Conservation (phyloP, 2,113 vertebrate genomes). For the Nycticorax nycticorax region DNA sequence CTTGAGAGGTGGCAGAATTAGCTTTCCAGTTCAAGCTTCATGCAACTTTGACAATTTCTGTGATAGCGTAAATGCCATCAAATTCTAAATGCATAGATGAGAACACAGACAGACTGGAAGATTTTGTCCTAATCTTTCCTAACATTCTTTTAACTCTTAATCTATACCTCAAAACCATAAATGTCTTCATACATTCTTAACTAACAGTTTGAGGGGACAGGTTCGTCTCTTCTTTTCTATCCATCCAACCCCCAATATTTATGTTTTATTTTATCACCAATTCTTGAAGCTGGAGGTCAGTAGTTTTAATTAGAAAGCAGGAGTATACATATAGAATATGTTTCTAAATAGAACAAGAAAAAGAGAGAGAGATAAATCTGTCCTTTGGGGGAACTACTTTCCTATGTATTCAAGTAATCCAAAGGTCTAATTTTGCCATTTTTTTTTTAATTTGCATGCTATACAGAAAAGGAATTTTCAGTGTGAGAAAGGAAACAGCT, state of each 20-base stretch:
- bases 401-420: not conserved
- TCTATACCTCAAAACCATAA: not conserved
- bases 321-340: not conserved
- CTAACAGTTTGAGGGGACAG: not conserved
- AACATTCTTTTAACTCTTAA: not conserved
- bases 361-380: not conserved
- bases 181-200: not conserved
- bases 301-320: not conserved
- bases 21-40: not conserved
- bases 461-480: not conserved
- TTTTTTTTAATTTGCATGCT: not conserved
- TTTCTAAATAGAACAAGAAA: not conserved
- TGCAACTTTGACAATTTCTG: not conserved
- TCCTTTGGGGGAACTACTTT: not conserved
- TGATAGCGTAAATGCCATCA: not conserved
- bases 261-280: not conserved
- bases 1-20: not conserved
- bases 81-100: not conserved
- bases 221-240: not conserved
- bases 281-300: not conserved
- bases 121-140: not conserved
- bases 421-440: not conserved
- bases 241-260: not conserved
- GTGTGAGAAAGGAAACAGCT: not conserved
- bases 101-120: not conserved